Evolutionary conservation across 2,797 vertebrate species (phyloP), one percentile per base, ranked within the genome.

Genomic region (Poeciliopsis turneri): DNA sequence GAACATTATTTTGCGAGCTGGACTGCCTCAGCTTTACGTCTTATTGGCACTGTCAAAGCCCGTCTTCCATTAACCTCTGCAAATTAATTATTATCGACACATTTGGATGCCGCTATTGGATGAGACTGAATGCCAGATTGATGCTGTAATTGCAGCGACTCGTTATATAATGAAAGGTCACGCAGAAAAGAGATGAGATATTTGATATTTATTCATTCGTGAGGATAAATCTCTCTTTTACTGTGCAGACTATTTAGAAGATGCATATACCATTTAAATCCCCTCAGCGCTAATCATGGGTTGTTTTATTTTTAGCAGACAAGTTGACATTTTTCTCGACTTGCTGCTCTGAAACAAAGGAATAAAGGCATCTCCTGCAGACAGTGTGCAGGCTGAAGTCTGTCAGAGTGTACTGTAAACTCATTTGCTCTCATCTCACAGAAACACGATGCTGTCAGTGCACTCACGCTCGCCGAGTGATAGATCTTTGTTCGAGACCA

Each of bases 41-140:
- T 80, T 87, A 78, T 69, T 79, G 74, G 64, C 81, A 41, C 61
- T 75, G 55, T 78, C 78, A 77, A 45, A 33, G 70, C 64, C 39
- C 25, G 61, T 81, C 78, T 80, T 5, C 85, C 82, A 82, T 90
- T 82, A 84, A 72, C 78, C 43, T 74, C 76, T 8, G 9, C 64
- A 88, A 87, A 90, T 92, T 89, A 71, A 84, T 88, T 92, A 86
- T 82, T 49, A 76, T 81, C 49, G 81, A 82, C 86, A 80, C 79
- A 72, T 85, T 69, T 43, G 47, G 59, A 78, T 77, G 75, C 76
- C 79, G 72, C 75, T 53, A 72, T 79, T 86, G 76, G 68, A 72
- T 70, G 72, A 85, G 81, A 87, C 86, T 80, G 78, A 86, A 77
- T 75, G 71, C 82, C 86, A 69, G 77, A 87, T 69, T 69, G 82